Evolutionary conservation across 2,888 invertebrate species (phyloP), one percentile per base, ranked within the genome.

Genomic region (Koerneria pararmatus): DNA sequence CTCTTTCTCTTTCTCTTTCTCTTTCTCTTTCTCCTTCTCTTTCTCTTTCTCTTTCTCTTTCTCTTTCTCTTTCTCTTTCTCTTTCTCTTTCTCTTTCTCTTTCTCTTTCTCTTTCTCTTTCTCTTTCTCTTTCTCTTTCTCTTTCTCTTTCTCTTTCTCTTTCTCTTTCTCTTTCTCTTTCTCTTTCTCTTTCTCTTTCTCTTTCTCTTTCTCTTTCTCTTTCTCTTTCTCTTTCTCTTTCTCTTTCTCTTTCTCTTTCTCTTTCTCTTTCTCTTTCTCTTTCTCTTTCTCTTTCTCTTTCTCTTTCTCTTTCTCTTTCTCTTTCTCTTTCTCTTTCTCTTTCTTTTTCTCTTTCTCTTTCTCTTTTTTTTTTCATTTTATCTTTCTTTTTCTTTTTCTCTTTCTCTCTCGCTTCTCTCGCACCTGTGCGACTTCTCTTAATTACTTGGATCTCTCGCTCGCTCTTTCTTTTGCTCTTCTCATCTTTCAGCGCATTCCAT

Each of bases 41-140:
- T 56, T 53, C 61, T 61, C 29, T 58, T 29, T 64, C 64, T 53
- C 64, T 32, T 35, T 46, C 31, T 32, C 57, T 32, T n/a, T 65
- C 65, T 57, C 32, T 65, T 31, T 41, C 46, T 46, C 37, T 58
- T 58, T 41, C 35, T 27, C 29, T 15, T 35, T 19, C 35, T 27
- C 41, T 15, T 15, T 15, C 15, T 15, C 15, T 11, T 46, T 19
- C n/a, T 19, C 46, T 46, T 15, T 11, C n/a, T 11, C 54, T 27
- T 54, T 24, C 37, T 58, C 41, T 59, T 32, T 24, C 57, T 5
- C n/a, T 57, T 27, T 22, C n/a, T n/a, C 22, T n/a, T 22, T 53
- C 24, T 22, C 53, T 29, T 15, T 56, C 56, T 56, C 11, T 4
- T 22, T 60, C 46, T 41, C 48, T 24, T 27, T 19, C 4, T 37